A percentile compares a stretch with the other conserved stretches of the same genome.
Evolutionary conservation across 92 coral and sea anemone genomes (phyloP).

Genomic region (Parazoanthus swiftii): DNA sequence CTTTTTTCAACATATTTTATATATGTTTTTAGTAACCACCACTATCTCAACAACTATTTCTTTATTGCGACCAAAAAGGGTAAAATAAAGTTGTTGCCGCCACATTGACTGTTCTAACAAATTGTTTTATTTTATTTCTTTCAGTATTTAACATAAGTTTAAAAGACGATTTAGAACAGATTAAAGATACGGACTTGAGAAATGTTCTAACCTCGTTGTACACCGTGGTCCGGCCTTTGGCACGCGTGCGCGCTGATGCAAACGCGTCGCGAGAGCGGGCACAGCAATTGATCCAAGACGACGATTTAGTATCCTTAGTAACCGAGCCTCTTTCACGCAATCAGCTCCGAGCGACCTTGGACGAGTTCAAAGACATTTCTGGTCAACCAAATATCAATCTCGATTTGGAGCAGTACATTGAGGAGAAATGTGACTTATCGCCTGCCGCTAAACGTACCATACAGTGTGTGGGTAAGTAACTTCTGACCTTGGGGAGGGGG

Average conservation of each 20-base stretch:
- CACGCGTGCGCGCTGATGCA: slow-evolving; percentile 62
- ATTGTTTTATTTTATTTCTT: not conserved
- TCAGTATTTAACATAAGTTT: slow-evolving; percentile 61
- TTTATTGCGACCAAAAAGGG: no score
- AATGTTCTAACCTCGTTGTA: slow-evolving; percentile 50
- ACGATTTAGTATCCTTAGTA: slow-evolving; percentile 61
- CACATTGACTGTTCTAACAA: not conserved
- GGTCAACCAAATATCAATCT: slow-evolving; percentile 34
- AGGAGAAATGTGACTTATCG: slow-evolving; percentile 26
- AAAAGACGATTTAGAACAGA: slow-evolving; percentile 52
- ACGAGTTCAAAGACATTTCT: slow-evolving; percentile 44
- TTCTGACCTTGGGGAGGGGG: no score
- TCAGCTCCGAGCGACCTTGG: slow-evolving; percentile 69
- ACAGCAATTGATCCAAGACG: slow-evolving; percentile 46
- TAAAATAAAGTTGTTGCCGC: no score
- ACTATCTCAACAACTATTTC: no score
- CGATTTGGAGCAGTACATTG: slow-evolving; percentile 27
- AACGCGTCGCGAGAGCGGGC: slow-evolving; percentile 67
- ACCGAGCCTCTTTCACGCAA: slow-evolving; percentile 73
- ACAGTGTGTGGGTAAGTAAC: slow-evolving; percentile 35
- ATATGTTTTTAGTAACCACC: no score
- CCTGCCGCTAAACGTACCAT: slow-evolving; percentile 24
- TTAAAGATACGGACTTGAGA: slow-evolving; percentile 61
- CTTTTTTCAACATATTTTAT: no score
- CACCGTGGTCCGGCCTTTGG: slow-evolving; percentile 57